Conservation (phyloP, 2,797 vertebrate genomes). For the Micropoecilia bifurca region DNA sequence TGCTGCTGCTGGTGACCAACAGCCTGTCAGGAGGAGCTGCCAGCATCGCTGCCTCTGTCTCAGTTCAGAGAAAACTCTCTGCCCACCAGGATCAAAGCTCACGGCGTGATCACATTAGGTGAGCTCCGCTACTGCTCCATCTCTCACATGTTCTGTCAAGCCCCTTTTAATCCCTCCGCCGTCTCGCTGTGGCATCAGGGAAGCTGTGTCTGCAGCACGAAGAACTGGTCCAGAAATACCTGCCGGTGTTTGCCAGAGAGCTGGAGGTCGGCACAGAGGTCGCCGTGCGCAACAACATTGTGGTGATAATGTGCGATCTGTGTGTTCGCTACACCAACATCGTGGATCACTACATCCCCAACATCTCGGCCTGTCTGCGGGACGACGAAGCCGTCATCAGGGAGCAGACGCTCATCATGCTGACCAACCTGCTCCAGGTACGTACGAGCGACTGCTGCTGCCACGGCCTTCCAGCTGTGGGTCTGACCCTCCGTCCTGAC, state of each 20-base stretch:
- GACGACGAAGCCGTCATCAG: constrained; percentile 87
- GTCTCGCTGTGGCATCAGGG: constrained; percentile 71
- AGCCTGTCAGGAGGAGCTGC: constrained; percentile 62
- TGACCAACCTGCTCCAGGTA: constrained; percentile 96
- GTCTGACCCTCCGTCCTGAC: neutral
- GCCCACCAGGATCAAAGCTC: constrained; percentile 87
- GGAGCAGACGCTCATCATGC: constrained; percentile 90
- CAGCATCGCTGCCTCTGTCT: constrained; percentile 80
- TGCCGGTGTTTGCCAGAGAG: constrained; percentile 90
- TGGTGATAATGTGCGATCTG: constrained; percentile 92
- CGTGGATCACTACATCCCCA: constrained; percentile 90
- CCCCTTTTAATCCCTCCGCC: too few species aligned
- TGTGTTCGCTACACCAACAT: constrained; percentile 92
- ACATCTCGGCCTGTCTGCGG: constrained; percentile 87
- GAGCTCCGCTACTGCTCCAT: neutral
- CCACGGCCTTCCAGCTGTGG: neutral
- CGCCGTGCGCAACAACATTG: constrained; percentile 88
- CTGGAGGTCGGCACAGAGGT: constrained; percentile 86
- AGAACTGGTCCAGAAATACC: constrained; percentile 87
- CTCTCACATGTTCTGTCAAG: neutral
- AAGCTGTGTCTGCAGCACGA: constrained; percentile 94
- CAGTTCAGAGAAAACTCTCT: constrained; percentile 85
- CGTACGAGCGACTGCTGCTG: neutral
- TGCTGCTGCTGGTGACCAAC: constrained; percentile 24
- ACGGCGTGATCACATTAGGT: constrained; percentile 93